A percentile compares a stretch with the other conserved stretches of the same genome.
Evolutionary conservation across 2,797 vertebrate species (phyloP).

Genomic region (Phataginus tricuspis): DNA sequence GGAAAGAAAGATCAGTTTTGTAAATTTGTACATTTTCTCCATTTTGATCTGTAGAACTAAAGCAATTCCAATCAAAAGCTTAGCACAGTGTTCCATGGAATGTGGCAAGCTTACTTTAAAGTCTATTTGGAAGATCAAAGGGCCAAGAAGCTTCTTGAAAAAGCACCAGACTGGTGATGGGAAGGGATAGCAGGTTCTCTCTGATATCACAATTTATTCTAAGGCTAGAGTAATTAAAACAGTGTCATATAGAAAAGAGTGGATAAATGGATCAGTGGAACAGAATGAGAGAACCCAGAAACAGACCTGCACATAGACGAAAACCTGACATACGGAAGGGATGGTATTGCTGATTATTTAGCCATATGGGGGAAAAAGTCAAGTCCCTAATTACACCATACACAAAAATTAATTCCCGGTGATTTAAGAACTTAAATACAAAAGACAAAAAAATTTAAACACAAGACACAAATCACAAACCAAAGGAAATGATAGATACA

Average conservation of each 20-base stretch:
- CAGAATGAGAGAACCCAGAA: not conserved
- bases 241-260: not conserved
- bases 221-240: not conserved
- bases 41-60: not conserved
- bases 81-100: not conserved
- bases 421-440: not conserved
- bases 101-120: not conserved
- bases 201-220: not conserved
- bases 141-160: not conserved
- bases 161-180: not conserved
- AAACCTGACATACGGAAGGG: not conserved
- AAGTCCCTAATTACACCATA: not conserved
- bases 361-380: not conserved
- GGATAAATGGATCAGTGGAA: not conserved
- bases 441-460: not conserved
- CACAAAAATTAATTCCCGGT: not conserved
- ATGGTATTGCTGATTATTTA: not conserved
- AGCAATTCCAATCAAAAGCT: conserved; percentile 2
- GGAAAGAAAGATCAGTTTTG: not conserved
- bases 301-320: not conserved
- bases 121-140: not conserved
- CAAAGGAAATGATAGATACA: not conserved
- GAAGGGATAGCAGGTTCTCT: not conserved
- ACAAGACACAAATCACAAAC: not conserved
- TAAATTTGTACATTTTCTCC: not conserved